Conservation (phyloP, 2,113 vertebrate genomes). For the Neopipo cinnamomea region DNA sequence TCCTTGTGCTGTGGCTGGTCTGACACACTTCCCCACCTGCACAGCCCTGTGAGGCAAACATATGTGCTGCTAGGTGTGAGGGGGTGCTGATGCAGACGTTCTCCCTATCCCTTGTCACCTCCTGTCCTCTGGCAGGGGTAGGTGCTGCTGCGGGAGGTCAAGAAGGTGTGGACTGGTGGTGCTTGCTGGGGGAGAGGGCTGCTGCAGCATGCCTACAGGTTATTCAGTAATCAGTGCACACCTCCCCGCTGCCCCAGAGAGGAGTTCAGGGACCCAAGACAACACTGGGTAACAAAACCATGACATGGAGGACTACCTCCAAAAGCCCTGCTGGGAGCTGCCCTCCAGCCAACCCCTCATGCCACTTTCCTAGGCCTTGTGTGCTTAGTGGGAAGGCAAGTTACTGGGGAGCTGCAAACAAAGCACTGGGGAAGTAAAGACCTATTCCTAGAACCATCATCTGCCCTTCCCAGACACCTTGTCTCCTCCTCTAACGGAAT, state of each 20-base stretch:
- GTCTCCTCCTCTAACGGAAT: background rate
- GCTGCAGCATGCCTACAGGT: background rate
- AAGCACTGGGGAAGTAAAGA: background rate
- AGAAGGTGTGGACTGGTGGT: too few relatives aligned
- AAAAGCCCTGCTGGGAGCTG: background rate
- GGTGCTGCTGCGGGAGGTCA: background rate
- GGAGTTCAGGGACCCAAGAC: background rate
- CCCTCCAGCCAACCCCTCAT: rapidly evolving
- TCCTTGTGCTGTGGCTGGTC: rapidly evolving
- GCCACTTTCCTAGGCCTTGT: too few relatives aligned
- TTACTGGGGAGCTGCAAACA: rapidly evolving
- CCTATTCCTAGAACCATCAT: rapidly evolving
- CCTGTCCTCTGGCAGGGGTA: background rate
- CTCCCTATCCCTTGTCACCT: background rate
- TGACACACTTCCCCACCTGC: rapidly evolving
- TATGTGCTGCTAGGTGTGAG: background rate
- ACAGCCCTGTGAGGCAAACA: background rate
- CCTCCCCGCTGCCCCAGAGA: rapidly evolving
- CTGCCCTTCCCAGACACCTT: background rate
- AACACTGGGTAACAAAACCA: rapidly evolving
- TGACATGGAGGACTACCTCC: background rate
- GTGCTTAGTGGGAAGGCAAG: background rate
- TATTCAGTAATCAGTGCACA: background rate
- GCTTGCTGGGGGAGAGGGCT: background rate
- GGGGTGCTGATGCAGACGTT: background rate